Percentiles rank a stretch among this genome's conserved stretches.
These are phyloP conservation scores for Tinamus guttatus DNA, from an alignment of 2,113 vertebrate species.

Conservation along the genomic window DNA sequence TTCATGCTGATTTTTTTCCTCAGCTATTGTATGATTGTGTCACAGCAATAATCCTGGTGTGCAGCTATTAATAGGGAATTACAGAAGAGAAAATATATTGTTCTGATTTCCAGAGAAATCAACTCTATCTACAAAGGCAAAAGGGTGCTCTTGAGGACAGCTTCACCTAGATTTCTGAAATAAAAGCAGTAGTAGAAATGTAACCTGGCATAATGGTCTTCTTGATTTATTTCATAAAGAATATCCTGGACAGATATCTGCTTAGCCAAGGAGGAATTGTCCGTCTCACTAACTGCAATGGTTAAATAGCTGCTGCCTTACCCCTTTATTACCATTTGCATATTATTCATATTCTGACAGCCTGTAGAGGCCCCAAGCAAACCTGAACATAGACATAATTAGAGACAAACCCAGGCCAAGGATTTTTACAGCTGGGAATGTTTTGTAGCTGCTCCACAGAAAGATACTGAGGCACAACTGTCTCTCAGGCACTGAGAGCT, in stretches of 20 bases:
- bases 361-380: rapidly evolving
- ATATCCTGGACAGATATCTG: background rate
- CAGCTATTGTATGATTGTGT: background rate
- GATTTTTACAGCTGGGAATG: rapidly evolving
- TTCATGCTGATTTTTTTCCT: background rate
- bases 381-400: background rate
- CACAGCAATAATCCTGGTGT: background rate
- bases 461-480: background rate
- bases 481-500: background rate
- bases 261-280: background rate
- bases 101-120: background rate
- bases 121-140: background rate
- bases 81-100: background rate
- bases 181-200: background rate
- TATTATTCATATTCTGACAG: background rate
- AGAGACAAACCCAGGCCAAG: background rate
- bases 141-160: background rate
- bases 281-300: background rate
- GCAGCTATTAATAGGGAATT: background rate
- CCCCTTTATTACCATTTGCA: rapidly evolving
- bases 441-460: background rate
- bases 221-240: rapidly evolving
- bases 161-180: background rate
- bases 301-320: background rate
- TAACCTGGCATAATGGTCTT: background rate